A percentile compares a stretch with the other conserved stretches of the same genome.
Evolutionary conservation across 2,888 invertebrate genomes (phyloP).

Genomic region (Hypselothyrea guttata): DNA sequence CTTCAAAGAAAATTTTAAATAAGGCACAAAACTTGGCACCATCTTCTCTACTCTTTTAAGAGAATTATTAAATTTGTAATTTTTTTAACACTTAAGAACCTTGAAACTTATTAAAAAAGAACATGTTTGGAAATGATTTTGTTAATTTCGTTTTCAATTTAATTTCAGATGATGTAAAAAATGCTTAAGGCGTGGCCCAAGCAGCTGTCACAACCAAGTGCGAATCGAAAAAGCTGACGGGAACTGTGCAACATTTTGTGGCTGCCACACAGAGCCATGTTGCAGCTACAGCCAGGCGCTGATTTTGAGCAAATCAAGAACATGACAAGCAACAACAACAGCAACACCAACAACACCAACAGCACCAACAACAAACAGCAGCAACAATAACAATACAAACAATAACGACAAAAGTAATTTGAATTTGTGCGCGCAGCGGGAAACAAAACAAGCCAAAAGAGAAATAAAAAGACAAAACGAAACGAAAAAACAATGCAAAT

Average conservation of each 20-base stretch:
- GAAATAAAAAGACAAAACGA: slow-evolving; percentile 7
- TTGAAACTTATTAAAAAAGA: not conserved
- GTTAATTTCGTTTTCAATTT: slow-evolving; percentile 3
- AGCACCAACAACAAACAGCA: slow-evolving; percentile 11
- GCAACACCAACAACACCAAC: slow-evolving; percentile 18
- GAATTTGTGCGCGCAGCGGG: slow-evolving; percentile 59
- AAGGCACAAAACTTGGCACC: slow-evolving; percentile 6
- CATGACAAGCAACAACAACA: slow-evolving; percentile 38
- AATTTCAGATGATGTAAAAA: slow-evolving; percentile 61
- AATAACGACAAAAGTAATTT: slow-evolving; percentile 64
- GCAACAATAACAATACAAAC: slow-evolving; percentile 49
- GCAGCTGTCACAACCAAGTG: slow-evolving; percentile 28
- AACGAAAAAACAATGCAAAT: slow-evolving; percentile 43
- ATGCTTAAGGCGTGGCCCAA: slow-evolving; percentile 48
- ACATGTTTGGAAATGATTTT: not conserved
- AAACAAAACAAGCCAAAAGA: slow-evolving; percentile 36
- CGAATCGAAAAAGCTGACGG: slow-evolving; percentile 20
- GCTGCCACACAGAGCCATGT: slow-evolving; percentile 38
- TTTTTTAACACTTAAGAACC: not conserved
- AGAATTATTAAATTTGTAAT: no score
- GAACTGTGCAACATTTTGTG: slow-evolving; percentile 42
- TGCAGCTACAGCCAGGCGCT: slow-evolving; percentile 40
- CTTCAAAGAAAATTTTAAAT: slow-evolving; percentile 59
- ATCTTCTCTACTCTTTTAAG: no score
- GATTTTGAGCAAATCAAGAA: slow-evolving; percentile 49